phyloP scores from a whole-genome alignment of 2,888 invertebrate genomes.

The Bellardia pandia region DNA sequence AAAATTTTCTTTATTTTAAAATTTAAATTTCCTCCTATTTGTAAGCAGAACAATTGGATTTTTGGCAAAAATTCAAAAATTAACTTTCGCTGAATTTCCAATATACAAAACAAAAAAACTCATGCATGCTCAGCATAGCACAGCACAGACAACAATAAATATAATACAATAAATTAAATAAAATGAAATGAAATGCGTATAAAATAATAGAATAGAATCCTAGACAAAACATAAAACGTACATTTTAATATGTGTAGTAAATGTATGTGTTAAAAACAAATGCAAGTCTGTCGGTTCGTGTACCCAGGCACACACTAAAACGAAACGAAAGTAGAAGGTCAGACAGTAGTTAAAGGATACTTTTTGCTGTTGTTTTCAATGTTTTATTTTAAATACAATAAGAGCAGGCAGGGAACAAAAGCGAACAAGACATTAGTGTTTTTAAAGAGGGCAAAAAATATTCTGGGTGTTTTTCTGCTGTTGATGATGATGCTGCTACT shows the following conservation, averaged over 20 bases:
- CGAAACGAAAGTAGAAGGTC: slow-evolving; percentile 70
- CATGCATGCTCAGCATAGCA: neutral
- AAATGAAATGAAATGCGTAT: slow-evolving; percentile 58
- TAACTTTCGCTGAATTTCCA: slow-evolving; percentile 57
- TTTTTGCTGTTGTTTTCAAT: slow-evolving; percentile 27
- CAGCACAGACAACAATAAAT: slow-evolving; percentile 37
- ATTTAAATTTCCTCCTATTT: slow-evolving; percentile 8
- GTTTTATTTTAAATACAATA: neutral
- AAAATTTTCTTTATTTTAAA: neutral
- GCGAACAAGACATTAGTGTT: slow-evolving; percentile 21
- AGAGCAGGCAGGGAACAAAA: neutral
- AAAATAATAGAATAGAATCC: slow-evolving; percentile 71
- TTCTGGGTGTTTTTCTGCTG: slow-evolving; percentile 35
- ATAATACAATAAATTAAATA: slow-evolving; percentile 39
- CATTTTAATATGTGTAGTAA: neutral
- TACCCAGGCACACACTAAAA: neutral
- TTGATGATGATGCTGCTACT: slow-evolving; percentile 5
- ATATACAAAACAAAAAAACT: slow-evolving; percentile 16
- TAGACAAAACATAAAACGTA: neutral
- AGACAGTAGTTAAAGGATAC: slow-evolving; percentile 52
- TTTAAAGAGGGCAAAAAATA: slow-evolving; percentile 22
- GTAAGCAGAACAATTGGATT: slow-evolving; percentile 1
- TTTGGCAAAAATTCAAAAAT: slow-evolving; percentile 61
- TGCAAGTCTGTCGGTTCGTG: slow-evolving; percentile 5
- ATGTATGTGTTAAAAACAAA: neutral